These are phyloP conservation scores for Palythoa grandiflora DNA, from an alignment of 92 coral and sea anemone species.

Conservation along the genomic window DNA sequence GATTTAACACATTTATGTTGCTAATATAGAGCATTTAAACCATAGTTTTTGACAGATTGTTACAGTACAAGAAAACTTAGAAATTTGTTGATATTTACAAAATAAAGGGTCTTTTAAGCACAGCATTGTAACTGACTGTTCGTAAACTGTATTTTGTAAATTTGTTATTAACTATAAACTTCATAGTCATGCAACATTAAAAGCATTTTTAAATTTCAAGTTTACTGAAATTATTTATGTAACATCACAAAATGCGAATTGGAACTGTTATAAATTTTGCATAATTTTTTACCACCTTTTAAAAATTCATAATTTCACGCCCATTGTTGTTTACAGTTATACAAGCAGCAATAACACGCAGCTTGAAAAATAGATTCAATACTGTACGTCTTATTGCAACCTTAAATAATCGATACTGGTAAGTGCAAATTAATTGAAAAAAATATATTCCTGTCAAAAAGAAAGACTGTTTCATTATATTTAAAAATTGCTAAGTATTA, in stretches of 20 bases:
- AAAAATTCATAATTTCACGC: neutral
- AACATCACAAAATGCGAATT: no score
- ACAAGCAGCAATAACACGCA: neutral
- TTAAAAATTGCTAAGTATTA: neutral
- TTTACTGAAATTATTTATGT: neutral
- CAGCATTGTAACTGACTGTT: neutral
- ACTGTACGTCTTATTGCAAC: neutral
- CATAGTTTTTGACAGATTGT: no score
- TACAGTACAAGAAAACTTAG: neutral
- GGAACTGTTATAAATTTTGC: neutral
- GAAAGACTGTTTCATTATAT: neutral
- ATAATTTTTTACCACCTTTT: neutral
- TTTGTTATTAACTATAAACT: no score
- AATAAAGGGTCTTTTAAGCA: neutral
- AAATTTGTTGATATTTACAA: neutral
- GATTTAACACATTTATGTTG: neutral
- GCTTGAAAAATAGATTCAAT: neutral
- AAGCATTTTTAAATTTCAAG: neutral
- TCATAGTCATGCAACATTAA: neutral
- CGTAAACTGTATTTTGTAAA: neutral
- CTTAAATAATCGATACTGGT: neutral
- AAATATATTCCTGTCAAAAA: neutral
- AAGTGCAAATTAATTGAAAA: neutral
- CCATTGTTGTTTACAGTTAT: neutral
- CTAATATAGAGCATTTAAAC: neutral